Percentiles rank a stretch among this genome's conserved stretches.
Evolutionary conservation across 2,888 invertebrate genomes (phyloP).

Genomic region (Epirrita christyi): DNA sequence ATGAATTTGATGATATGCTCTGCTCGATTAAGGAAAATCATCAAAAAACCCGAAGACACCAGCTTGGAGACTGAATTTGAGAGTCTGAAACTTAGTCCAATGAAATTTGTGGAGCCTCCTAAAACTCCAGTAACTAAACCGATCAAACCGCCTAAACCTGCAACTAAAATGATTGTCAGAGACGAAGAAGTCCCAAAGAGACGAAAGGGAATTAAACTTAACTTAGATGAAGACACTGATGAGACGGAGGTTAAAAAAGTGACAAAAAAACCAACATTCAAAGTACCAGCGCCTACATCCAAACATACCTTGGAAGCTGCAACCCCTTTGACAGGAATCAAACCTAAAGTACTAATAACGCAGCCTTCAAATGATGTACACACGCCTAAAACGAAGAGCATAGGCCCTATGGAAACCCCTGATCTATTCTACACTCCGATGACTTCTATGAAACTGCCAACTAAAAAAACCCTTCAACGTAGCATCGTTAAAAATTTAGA

Average conservation of each 20-base stretch:
- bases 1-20: slow-evolving; percentile 62
- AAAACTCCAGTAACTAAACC: slow-evolving; percentile 60
- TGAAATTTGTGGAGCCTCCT: slow-evolving; percentile 21
- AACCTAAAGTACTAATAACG: slow-evolving; percentile 48
- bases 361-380: slow-evolving; percentile 37
- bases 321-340: slow-evolving; percentile 54
- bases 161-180: slow-evolving; percentile 49
- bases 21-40: slow-evolving; percentile 47
- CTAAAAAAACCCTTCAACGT: slow-evolving; percentile 49
- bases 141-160: slow-evolving; percentile 38
- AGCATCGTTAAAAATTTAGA: slow-evolving; percentile 70
- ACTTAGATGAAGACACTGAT: slow-evolving; percentile 56
- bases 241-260: slow-evolving; percentile 45
- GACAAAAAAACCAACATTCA: slow-evolving; percentile 51
- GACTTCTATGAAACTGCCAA: slow-evolving; percentile 62
- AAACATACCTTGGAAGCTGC: slow-evolving; percentile 59
- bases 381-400: slow-evolving; percentile 38
- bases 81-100: slow-evolving; percentile 18
- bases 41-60: slow-evolving; percentile 44
- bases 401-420: slow-evolving; percentile 54
- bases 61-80: slow-evolving; percentile 51
- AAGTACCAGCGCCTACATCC: slow-evolving; percentile 62
- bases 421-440: slow-evolving; percentile 71
- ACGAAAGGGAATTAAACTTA: slow-evolving; percentile 61
- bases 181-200: slow-evolving; percentile 65